Conservation (phyloP, 2,113 vertebrate species). For the Glaucidium brasilianum region DNA sequence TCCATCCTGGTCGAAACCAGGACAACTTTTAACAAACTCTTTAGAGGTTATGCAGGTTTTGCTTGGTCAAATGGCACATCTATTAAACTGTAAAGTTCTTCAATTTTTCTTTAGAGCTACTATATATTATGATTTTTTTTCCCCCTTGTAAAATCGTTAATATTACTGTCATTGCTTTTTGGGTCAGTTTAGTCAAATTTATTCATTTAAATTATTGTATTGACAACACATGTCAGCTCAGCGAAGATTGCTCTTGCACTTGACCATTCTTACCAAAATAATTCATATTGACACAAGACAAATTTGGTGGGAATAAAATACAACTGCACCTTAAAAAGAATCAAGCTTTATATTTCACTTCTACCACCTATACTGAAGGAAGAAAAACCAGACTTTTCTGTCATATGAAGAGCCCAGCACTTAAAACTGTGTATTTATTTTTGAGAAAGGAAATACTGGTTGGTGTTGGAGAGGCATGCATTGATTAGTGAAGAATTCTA, state of each 20-base stretch:
- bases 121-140: not conserved
- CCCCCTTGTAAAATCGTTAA: not conserved
- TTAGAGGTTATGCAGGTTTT: not conserved
- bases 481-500: not conserved
- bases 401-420: not conserved
- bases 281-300: not conserved
- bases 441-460: not conserved
- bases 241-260: not conserved
- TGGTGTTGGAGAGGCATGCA: not conserved
- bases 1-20: too few relatives aligned
- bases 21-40: not conserved
- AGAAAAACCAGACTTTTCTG: not conserved
- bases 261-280: not conserved
- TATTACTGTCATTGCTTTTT: not conserved
- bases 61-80: not conserved
- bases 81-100: not conserved
- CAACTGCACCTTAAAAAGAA: not conserved
- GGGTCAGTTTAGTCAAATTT: not conserved
- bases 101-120: not conserved
- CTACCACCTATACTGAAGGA: not conserved
- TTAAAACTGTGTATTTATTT: not conserved
- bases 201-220: not conserved
- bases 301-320: not conserved
- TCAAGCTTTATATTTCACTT: not conserved
- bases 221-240: not conserved